Evolutionary conservation across 2,113 vertebrate genomes (phyloP), one percentile per base, ranked within the genome.

Genomic region (Garra rufa): DNA sequence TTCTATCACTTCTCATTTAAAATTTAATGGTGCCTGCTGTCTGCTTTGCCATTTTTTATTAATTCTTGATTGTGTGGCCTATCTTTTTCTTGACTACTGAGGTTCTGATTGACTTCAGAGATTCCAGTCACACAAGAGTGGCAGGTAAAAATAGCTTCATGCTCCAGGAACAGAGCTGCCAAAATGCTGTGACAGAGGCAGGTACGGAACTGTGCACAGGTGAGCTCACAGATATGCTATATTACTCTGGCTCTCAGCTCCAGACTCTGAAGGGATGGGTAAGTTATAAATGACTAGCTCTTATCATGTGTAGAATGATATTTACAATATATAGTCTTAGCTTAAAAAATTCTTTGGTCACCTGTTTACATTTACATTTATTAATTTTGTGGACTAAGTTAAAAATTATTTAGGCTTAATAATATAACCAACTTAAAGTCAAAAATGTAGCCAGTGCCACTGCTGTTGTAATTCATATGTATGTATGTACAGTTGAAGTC

Each of bases 51-150:
- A 14, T 8, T n/a, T 76, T 30, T 13, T 48, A 24, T 52, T 83
- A 26, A 63, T 61, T 38, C 59, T 38, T 21, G 65, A 69, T 38
- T 69, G 9, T 69, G 65, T 38, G 65, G 30, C 17, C 0, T 21
- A 6, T 69, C 3, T 21, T 38, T 67, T 38, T 10, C 8, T 67
- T 69, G 24, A 24, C 59, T 67, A 65, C 71, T 19, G 28, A 41
- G 50, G 82, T 48, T 67, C 26, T 59, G 55, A 63, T 52, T 26
- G 43, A 76, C 55, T 74, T 76, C 41, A 9, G 41, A n/a, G 24
- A 83, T 48, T 76, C 13, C 57, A 83, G 71, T 83, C 71, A 83
- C 82, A 59, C 55, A 63, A 4, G 24, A 74, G 15, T 44, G 70
- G 41, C 69, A 41, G 21, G 55, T 50, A 46, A 83, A 83, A 83